Base-by-base conservation (phyloP, 1,140 invertebrate genomes). In the Vollenhovia emeryi region DNA sequence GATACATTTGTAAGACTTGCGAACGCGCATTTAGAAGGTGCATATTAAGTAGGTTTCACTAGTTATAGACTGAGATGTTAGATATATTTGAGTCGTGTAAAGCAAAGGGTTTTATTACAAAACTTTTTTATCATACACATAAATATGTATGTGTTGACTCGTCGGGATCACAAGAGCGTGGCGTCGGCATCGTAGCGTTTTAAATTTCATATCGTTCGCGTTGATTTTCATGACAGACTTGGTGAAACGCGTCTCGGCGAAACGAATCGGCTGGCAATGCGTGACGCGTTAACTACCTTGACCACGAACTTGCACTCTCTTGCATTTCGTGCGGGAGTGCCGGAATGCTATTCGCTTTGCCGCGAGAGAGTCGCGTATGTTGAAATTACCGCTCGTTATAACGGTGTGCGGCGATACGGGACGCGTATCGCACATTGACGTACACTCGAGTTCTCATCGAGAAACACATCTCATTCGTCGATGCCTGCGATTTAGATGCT, bases 281-380 rank as follows among this genome's bases (percentile, higher is more conserved):
- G 43, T 60, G 62, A 52, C 45, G 21, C 60, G 64, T 36, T 50
- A 45, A 64, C 78, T 68, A 55, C 69, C 80, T 84, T 83, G 80
- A 59, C 75, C 85, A 45, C 69, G 64, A 89, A 89, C 79, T 83
- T 85, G 82, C 52, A 21, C 13, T 48, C 27, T 43, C 45, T n/a
- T n/a, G n/a, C 33, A 24, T 76, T 62, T 18, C 18, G 3, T 27
- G 33, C 15, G 5, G 45, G 9, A n/a, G 2, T 50, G 59, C 45
- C 13, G 30, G 33, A 60, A 68, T 6, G n/a, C 48, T 36, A 48
- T 50, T 80, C 50, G 15, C 45, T 57, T 74, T 74, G 27, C 24
- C 30, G 18, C n/a, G 57, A 27, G 73, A 84, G 33, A 84, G 24
- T 21, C 33, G 21, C 30, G 24, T 15, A 57, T 36, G 57, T 21